phyloP scores from a whole-genome alignment of 2,888 invertebrate genomes.

The Sinohyriopsis cumingii region DNA sequence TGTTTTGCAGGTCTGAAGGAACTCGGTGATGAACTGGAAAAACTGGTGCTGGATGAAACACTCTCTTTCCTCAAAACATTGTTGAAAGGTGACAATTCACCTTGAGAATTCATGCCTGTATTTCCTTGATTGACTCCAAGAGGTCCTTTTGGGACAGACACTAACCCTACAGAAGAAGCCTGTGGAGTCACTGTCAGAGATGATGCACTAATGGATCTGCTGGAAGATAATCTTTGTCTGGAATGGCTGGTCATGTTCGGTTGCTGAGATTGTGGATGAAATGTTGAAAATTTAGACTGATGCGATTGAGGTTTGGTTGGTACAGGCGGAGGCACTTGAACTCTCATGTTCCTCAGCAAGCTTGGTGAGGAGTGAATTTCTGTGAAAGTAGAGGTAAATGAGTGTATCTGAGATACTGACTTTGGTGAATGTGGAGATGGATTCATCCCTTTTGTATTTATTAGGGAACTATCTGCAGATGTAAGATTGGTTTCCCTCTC shows the following conservation, averaged over 20 bases:
- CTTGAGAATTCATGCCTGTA: too few species aligned
- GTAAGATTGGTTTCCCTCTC: too few species aligned
- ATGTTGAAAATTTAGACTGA: too few species aligned
- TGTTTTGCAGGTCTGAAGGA: slow-evolving; percentile 36
- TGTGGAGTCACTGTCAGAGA: not conserved
- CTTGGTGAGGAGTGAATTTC: not conserved
- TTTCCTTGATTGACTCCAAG: not conserved
- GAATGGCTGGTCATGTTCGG: too few species aligned
- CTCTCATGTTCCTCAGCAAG: not conserved
- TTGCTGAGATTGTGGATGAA: too few species aligned
- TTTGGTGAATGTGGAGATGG: not conserved
- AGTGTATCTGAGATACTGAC: slow-evolving; percentile 1
- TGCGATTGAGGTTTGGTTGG: too few species aligned
- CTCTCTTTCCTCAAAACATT: slow-evolving; percentile 41
- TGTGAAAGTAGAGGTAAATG: slow-evolving; percentile 1
- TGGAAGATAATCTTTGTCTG: too few species aligned
- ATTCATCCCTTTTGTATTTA: not conserved
- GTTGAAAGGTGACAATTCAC: too few species aligned
- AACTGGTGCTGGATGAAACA: slow-evolving; percentile 46
- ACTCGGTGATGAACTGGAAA: slow-evolving; percentile 39
- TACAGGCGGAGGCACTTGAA: too few species aligned
- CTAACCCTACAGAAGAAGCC: slow-evolving; percentile 1
- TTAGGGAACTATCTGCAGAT: too few species aligned
- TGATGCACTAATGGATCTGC: not conserved
- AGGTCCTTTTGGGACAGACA: not conserved